Percentiles rank a stretch among this genome's conserved stretches.
Conservation (phyloP, 2,888 invertebrate species). For the Scaptodrosophila latifasciaeformis region DNA sequence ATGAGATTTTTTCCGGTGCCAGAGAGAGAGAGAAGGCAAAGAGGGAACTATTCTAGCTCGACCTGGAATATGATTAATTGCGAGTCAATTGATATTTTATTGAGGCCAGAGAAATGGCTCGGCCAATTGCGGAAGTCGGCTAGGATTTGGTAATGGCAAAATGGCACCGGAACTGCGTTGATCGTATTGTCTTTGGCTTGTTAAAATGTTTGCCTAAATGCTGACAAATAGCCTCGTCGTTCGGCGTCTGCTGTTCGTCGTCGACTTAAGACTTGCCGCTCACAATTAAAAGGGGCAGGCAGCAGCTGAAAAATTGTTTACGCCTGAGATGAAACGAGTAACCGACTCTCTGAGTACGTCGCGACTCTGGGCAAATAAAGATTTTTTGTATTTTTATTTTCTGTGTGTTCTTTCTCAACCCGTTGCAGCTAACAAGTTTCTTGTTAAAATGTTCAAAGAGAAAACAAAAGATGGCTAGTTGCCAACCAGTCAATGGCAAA, state of each 20-base stretch:
- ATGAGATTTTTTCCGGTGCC: slow-evolving; percentile 55
- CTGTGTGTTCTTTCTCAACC: slow-evolving; percentile 41
- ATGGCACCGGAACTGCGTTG: slow-evolving; percentile 48
- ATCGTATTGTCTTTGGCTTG: slow-evolving; percentile 30
- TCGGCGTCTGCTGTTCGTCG: background rate
- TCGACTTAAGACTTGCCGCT: slow-evolving; percentile 10
- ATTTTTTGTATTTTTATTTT: slow-evolving; percentile 22
- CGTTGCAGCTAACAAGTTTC: slow-evolving; percentile 68
- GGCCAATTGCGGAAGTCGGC: slow-evolving; percentile 50
- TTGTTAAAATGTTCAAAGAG: slow-evolving; percentile 49
- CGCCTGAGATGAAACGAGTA: slow-evolving; percentile 37
- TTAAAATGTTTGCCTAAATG: slow-evolving; percentile 56
- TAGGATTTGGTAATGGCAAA: slow-evolving; percentile 32
- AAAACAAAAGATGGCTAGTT: slow-evolving; percentile 37
- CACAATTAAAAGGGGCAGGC: slow-evolving; percentile 35
- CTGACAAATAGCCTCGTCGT: slow-evolving; percentile 52
- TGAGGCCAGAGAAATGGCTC: slow-evolving; percentile 41
- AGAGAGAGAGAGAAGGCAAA: slow-evolving; percentile 24
- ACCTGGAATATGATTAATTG: slow-evolving; percentile 72
- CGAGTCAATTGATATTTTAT: slow-evolving; percentile 73
- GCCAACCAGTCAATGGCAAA: background rate
- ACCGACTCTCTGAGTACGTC: slow-evolving; percentile 27
- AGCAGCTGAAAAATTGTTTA: slow-evolving; percentile 47
- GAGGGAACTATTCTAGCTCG: slow-evolving; percentile 21
- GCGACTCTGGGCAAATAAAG: slow-evolving; percentile 49